phyloP scores from a whole-genome alignment of 1,140 invertebrate species.

The Glomeris maerens region DNA sequence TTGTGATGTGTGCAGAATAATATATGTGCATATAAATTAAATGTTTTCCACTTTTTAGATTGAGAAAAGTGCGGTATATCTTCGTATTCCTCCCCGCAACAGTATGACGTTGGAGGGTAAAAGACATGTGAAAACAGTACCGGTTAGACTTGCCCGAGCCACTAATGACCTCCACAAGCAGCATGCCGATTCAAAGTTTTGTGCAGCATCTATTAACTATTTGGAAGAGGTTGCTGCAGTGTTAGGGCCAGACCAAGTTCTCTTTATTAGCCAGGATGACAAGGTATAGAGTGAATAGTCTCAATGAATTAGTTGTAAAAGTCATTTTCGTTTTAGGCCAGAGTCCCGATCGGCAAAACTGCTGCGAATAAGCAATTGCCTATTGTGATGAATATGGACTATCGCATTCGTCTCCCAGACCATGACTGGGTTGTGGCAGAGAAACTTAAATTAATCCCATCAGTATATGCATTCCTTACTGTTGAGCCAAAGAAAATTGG shows the following conservation, averaged over 20 bases:
- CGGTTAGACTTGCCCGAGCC: conserved; percentile 21
- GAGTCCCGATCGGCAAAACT: conserved; percentile 30
- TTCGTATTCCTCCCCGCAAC: too few relatives aligned
- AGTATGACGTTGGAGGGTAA: conserved; percentile 22
- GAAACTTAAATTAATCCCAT: conserved; percentile 28
- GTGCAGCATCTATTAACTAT: conserved; percentile 17
- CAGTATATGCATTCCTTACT: conserved; percentile 24
- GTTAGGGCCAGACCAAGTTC: conserved; percentile 21
- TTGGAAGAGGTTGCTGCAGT: conserved; percentile 18
- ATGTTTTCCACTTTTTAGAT: too few relatives aligned
- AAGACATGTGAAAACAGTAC: conserved; percentile 23
- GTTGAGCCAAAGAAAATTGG: conserved; percentile 22
- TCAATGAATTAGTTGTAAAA: too few relatives aligned
- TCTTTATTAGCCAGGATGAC: conserved; percentile 28
- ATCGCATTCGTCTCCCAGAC: conserved; percentile 29
- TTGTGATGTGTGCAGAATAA: too few relatives aligned
- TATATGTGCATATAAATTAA: too few relatives aligned
- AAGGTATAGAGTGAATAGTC: too few relatives aligned
- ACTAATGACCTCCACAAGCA: conserved; percentile 18
- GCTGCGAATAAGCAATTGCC: conserved; percentile 30
- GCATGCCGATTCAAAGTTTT: conserved; percentile 22
- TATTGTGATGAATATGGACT: conserved; percentile 31
- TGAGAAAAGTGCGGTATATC: too few relatives aligned
- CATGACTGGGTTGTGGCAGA: conserved; percentile 32
- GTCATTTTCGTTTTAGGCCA: too few relatives aligned